phyloP scores from a whole-genome alignment of 2,113 vertebrate species.

The Micromys minutus region DNA sequence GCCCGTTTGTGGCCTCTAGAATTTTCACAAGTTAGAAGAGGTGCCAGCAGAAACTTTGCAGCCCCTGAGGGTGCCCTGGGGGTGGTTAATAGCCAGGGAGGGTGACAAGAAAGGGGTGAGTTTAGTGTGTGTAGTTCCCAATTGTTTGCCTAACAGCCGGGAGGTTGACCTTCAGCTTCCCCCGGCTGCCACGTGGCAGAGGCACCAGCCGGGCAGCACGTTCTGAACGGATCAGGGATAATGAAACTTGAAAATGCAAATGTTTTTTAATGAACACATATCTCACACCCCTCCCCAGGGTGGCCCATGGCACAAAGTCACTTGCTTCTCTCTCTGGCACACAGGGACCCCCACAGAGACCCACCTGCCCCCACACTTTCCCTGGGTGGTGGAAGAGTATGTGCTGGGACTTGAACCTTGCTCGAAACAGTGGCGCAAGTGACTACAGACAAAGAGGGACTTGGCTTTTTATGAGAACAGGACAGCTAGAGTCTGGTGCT shows the following conservation, averaged over 20 bases:
- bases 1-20: slow-evolving; percentile 59
- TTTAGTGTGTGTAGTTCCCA: slow-evolving; percentile 71
- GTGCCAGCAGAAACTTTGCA: slow-evolving; percentile 78
- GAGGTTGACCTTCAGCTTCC: slow-evolving; percentile 77
- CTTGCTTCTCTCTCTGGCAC: background rate
- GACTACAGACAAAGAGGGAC: background rate
- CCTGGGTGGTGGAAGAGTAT: background rate
- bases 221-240: slow-evolving; percentile 62
- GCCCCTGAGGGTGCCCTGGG: slow-evolving; percentile 71
- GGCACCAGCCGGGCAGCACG: slow-evolving; percentile 76
- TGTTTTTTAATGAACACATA: slow-evolving; percentile 63
- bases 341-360: too few species aligned
- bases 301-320: background rate
- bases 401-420: background rate
- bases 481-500: background rate
- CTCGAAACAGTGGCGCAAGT: background rate
- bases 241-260: slow-evolving; percentile 77
- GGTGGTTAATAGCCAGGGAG: slow-evolving; percentile 79
- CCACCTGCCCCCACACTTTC: background rate
- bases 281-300: background rate
- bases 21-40: slow-evolving; percentile 75
- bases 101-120: slow-evolving; percentile 72
- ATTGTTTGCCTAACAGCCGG: slow-evolving; percentile 80
- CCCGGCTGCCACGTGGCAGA: slow-evolving; percentile 79
- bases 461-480: background rate